Percentiles rank a stretch among this genome's conserved stretches.
Evolutionary conservation across 2,797 vertebrate genomes (phyloP).

Genomic region (Aldrovandia affinis): DNA sequence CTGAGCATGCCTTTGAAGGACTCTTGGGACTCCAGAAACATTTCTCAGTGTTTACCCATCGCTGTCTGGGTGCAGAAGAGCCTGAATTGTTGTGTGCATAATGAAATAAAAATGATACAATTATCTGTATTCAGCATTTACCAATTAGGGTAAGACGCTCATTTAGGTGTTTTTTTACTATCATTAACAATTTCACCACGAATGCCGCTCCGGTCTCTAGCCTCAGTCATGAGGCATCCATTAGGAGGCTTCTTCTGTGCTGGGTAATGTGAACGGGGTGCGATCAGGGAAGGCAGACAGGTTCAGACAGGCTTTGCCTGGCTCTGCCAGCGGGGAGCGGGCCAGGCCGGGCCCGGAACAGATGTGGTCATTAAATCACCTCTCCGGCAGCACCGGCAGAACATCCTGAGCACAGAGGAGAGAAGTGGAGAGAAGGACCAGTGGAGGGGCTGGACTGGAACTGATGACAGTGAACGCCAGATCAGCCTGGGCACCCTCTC

Average conservation of each 20-base stretch:
- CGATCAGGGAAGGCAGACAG: background rate
- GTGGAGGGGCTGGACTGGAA: background rate
- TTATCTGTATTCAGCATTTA: background rate
- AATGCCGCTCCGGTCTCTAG: background rate
- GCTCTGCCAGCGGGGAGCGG: background rate
- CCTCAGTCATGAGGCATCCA: background rate
- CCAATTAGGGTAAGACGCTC: background rate
- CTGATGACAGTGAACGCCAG: background rate
- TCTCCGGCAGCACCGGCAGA: background rate
- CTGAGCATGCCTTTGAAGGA: background rate
- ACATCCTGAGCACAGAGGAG: background rate
- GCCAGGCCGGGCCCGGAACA: conserved; percentile 6
- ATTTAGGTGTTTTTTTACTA: background rate
- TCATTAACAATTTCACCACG: background rate
- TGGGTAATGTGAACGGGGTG: background rate
- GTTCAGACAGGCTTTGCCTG: background rate
- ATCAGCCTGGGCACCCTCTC: background rate
- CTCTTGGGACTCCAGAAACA: background rate
- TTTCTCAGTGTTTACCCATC: background rate
- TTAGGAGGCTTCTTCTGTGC: background rate
- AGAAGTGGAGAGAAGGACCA: background rate
- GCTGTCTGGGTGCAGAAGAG: background rate
- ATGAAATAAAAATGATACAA: background rate
- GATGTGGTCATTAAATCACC: conserved; percentile 20
- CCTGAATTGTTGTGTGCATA: background rate